Base-by-base conservation (phyloP, 2,888 invertebrate genomes). In the Morpho helenor region DNA sequence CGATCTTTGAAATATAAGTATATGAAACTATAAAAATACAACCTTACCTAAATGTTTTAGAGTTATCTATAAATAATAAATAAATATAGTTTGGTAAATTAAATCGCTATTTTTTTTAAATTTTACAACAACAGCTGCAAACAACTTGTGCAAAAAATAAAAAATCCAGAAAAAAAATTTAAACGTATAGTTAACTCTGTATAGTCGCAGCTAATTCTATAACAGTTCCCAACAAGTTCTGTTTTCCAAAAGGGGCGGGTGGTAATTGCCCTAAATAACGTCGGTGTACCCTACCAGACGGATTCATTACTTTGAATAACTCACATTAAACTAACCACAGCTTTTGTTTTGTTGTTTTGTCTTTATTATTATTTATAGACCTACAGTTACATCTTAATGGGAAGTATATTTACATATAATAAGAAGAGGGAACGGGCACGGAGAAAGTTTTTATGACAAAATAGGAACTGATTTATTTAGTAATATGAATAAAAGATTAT, bases 221-320 rank as follows among this genome's bases (percentile, higher is more conserved):
- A 73, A 74, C 74, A 72, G 76, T 76, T 73, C 31, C 31, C 31
- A 31, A 31, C 31, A 31, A 31, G 31, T 31, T 5, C 31, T 31
- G 31, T 31, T 31, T 68, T 55, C 73, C 74, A 72, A 74, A 77
- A 79, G 79, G 83, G 79, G 74, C 74, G 69, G 71, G 66, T 69
- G 75, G 73, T 84, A 82, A 85, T 83, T 81, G 77, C 77, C 78
- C 74, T 81, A 75, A 82, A 84, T 80, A 77, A 82, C 77, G 74
- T 75, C 74, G 66, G 68, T 69, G 67, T 74, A 68, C 66, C 70
- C 45, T 68, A 68, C 62, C 66, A 40, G 8, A 7, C 22, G 16
- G 73, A 72, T 74, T 73, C 73, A 76, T 76, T 69, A 66, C 64
- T 64, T 66, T 66, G 63, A 67, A 69, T 68, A 72, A 69, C 66